phyloP scores from a whole-genome alignment of 2,888 invertebrate species.

The Anorthoa munda region DNA sequence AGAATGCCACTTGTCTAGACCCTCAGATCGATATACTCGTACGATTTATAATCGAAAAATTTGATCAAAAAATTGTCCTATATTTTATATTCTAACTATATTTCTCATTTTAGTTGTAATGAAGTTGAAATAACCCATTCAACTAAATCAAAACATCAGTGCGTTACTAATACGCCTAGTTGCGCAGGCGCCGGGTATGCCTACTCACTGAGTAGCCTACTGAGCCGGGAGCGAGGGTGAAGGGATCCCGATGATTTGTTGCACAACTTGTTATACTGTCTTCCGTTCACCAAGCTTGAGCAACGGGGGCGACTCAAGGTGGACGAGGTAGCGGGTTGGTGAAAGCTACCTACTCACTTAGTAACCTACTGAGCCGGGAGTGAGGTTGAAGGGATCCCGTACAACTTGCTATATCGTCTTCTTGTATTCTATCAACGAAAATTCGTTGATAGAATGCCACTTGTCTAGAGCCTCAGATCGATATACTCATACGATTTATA shows the following conservation, averaged over 20 bases:
- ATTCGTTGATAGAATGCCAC: too few species aligned
- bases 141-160: conserved; percentile 20
- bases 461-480: too few species aligned
- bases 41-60: too few species aligned
- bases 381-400: conserved; percentile 78
- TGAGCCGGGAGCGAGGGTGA: conserved; percentile 72
- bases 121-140: conserved; percentile 25
- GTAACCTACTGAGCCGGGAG: conserved; percentile 52
- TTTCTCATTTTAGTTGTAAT: too few species aligned
- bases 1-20: too few species aligned
- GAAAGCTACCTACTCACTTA: conserved; percentile 15
- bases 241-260: conserved; percentile 77
- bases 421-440: too few species aligned
- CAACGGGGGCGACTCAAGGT: conserved; percentile 65
- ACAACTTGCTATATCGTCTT: conserved; percentile 71
- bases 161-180: conserved; percentile 41
- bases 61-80: too few species aligned
- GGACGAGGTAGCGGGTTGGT: conserved; percentile 58
- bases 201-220: conserved; percentile 29
- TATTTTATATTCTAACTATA: too few species aligned
- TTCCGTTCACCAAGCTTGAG: conserved; percentile 82
- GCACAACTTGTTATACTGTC: conserved; percentile 73
- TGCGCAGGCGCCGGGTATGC: conserved; percentile 41
- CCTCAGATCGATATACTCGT: too few species aligned
- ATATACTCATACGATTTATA: too few species aligned